Conservation (phyloP, 1,140 invertebrate genomes). For the Apis cerana region DNA sequence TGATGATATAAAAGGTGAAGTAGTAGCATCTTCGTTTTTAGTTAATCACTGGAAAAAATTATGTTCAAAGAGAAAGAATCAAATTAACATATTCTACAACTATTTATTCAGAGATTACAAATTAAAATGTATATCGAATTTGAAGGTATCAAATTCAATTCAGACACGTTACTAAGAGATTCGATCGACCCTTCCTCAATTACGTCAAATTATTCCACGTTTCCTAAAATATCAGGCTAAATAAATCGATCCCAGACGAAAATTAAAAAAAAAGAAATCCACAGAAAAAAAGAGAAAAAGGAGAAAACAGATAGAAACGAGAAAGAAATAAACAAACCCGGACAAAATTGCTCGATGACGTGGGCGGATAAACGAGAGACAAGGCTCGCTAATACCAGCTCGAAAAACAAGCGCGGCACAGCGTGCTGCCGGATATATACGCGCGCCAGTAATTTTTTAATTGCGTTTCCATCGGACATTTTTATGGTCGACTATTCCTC, state of each 20-base stretch:
- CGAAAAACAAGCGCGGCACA: constrained; percentile 51
- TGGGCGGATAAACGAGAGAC: constrained; percentile 37
- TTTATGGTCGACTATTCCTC: constrained; percentile 65
- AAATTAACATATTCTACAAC: too few relatives aligned
- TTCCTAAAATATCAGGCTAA: background rate
- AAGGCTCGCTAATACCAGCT: constrained; percentile 51
- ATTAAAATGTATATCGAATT: too few relatives aligned
- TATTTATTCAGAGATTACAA: too few relatives aligned
- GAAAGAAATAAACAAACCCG: background rate
- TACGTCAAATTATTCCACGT: too few relatives aligned
- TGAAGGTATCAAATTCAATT: too few relatives aligned
- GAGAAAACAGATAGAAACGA: background rate
- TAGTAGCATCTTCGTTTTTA: too few relatives aligned
- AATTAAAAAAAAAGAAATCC: background rate
- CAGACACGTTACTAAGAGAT: too few relatives aligned
- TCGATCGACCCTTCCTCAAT: too few relatives aligned
- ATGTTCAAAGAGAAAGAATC: too few relatives aligned
- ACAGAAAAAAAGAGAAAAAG: too few relatives aligned
- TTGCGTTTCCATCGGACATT: constrained; percentile 68
- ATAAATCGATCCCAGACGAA: background rate
- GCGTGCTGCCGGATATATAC: constrained; percentile 48
- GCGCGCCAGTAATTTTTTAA: constrained; percentile 66
- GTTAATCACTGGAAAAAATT: too few relatives aligned
- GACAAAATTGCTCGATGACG: constrained; percentile 18
- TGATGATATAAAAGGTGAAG: too few relatives aligned